Evolutionary conservation across 2,888 invertebrate species (phyloP), one percentile per base, ranked within the genome.

Genomic region (Melanotus villosus): DNA sequence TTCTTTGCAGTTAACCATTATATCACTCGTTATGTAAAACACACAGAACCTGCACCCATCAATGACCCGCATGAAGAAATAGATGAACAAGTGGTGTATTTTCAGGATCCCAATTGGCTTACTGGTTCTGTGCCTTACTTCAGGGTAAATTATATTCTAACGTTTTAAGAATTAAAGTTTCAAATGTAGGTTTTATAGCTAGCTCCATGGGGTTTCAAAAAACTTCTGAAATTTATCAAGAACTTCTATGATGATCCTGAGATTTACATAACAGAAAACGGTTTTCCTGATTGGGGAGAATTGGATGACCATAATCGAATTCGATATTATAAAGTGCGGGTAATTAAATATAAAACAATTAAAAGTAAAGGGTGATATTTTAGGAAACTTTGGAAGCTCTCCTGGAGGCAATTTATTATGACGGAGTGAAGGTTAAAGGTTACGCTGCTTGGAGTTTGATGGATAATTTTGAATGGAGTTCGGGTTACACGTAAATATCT

Each of bases 391-490:
- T 52, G 18, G 16, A 52, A 32, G 70, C 72, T 3, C 32, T 80
- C 4, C 60, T 78, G 23, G 75, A 78, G 14, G 74, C 80, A 0
- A 77, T 81, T 3, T 58, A 77, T 52, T 73, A 84, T 71, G 88
- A 88, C 72, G 82, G 82, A 5, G 86, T 86, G 67, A 85, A 86
- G 60, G 78, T 88, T 0, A 81, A 81, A 59, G 89, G 88, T 0
- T 90, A 89, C 80, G 87, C 87, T 10, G 88, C 87, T 0, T 90
- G 90, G 89, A 88, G 89, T 1, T 82, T 90, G 26, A 85, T 90
- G 85, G 91, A 91, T 76, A 89, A 89, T 77, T 89, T 90, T 72
- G 90, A 90, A 81, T 90, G 90, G 89, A 80, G 77, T 1, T 79
- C 80, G 30, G 89, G 89, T 23, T 47, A 47, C 19, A 23, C 47